A percentile compares a stretch with the other conserved stretches of the same genome.
Evolutionary conservation across 2,797 vertebrate genomes (phyloP).

Genomic region (Phrynocephalus vlangalii): DNA sequence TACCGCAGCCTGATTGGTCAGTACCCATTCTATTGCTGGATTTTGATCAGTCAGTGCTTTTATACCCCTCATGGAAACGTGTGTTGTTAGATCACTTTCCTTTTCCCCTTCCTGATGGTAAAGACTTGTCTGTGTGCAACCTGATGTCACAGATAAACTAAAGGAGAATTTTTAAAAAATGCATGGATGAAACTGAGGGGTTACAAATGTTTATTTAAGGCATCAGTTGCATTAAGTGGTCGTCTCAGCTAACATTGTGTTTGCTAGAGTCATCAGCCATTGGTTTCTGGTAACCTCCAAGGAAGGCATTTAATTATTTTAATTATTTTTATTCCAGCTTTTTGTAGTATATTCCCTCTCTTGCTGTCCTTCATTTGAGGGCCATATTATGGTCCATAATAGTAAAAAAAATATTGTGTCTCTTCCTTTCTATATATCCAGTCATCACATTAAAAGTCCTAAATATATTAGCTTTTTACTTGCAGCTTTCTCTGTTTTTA

Average conservation of each 20-base stretch:
- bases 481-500: not conserved
- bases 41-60: not conserved
- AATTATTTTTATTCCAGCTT: too few species aligned
- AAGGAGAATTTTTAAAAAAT: too few species aligned
- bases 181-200: not conserved
- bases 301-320: too few species aligned
- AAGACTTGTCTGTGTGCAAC: not conserved
- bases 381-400: not conserved
- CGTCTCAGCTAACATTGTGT: too few species aligned
- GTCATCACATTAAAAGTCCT: too few species aligned
- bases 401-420: too few species aligned
- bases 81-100: not conserved
- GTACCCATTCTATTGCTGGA: constrained; percentile 31
- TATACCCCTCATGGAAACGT: not conserved
- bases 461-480: too few species aligned
- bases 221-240: too few species aligned
- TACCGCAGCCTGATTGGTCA: constrained; percentile 91
- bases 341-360: not conserved
- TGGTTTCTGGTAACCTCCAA: not conserved
- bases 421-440: too few species aligned
- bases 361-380: not conserved
- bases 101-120: not conserved
- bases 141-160: not conserved
- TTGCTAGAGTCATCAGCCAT: not conserved
- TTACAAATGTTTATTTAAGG: too few species aligned